phyloP scores from a whole-genome alignment of 2,888 invertebrate species.

The Ariolimax columbianus region DNA sequence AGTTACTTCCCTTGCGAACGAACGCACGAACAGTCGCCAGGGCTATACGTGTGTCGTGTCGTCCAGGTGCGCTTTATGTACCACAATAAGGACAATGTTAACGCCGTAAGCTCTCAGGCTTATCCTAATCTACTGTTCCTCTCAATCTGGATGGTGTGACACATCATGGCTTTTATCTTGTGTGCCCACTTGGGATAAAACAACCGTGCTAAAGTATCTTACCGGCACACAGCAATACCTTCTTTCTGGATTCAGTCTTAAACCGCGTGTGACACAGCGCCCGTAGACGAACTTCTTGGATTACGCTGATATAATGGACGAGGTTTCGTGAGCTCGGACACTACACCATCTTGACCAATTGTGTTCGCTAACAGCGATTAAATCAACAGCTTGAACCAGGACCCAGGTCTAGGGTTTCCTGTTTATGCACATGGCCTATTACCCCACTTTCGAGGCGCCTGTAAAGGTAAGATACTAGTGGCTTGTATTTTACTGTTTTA shows the following conservation, averaged over 20 bases:
- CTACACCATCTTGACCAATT: neutral
- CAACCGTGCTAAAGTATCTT: neutral
- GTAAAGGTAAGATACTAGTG: neutral
- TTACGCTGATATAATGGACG: neutral
- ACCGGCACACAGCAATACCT: neutral
- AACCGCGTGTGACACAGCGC: too few species aligned
- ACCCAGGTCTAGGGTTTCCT: neutral
- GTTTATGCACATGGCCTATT: neutral
- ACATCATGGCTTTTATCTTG: neutral
- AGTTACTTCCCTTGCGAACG: neutral
- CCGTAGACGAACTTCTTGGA: too few species aligned
- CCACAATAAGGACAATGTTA: neutral
- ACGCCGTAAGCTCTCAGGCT: neutral
- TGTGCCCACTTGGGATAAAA: neutral
- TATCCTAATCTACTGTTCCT: neutral
- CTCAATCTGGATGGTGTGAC: constrained; percentile 2
- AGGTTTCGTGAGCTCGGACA: neutral
- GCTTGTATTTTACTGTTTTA: too few species aligned
- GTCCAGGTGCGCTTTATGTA: neutral
- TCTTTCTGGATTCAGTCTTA: too few species aligned
- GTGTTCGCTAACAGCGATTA: neutral
- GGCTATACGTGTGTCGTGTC: neutral
- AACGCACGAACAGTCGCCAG: neutral
- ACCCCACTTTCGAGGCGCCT: neutral
- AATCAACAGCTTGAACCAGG: neutral